Evolutionary conservation across 1,140 invertebrate genomes (phyloP).

Genomic region (Zaprionus ghesquierei): DNA sequence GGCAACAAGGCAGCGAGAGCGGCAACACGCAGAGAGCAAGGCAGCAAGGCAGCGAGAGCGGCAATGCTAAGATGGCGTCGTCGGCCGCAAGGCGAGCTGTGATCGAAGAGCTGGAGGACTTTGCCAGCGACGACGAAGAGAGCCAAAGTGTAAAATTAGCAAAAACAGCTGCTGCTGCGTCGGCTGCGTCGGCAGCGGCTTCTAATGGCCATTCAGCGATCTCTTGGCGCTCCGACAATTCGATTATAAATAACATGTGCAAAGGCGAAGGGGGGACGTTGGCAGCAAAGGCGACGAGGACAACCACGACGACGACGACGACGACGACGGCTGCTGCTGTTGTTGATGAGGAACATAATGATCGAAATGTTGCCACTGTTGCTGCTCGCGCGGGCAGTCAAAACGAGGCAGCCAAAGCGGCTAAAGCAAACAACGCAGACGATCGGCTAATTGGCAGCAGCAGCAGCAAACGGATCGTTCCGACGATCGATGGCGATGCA

Average conservation of each 20-base stretch:
- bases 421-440: conserved; percentile 47
- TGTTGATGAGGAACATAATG: conserved; percentile 51
- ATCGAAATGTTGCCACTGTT: conserved; percentile 56
- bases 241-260: conserved; percentile 74
- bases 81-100: conserved; percentile 54
- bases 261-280: conserved; percentile 31
- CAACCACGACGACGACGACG: conserved; percentile 25
- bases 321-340: conserved; percentile 40
- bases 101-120: conserved; percentile 77
- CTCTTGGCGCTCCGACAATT: conserved; percentile 63
- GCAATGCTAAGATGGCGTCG: conserved; percentile 8
- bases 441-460: conserved; percentile 58
- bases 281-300: background rate
- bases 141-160: conserved; percentile 70
- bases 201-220: conserved; percentile 57
- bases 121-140: conserved; percentile 57
- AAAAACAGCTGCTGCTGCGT: conserved; percentile 65
- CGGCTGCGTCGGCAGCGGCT: background rate
- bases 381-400: conserved; percentile 53
- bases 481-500: conserved; percentile 49
- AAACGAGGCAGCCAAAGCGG: conserved; percentile 75
- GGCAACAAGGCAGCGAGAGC: background rate
- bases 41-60: background rate
- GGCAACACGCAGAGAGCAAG: conserved; percentile 25
- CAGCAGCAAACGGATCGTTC: conserved; percentile 19